Percentiles rank a stretch among this genome's conserved stretches.
Evolutionary conservation across 2,113 vertebrate genomes (phyloP).

Genomic region (Pygathrix nemaeus): DNA sequence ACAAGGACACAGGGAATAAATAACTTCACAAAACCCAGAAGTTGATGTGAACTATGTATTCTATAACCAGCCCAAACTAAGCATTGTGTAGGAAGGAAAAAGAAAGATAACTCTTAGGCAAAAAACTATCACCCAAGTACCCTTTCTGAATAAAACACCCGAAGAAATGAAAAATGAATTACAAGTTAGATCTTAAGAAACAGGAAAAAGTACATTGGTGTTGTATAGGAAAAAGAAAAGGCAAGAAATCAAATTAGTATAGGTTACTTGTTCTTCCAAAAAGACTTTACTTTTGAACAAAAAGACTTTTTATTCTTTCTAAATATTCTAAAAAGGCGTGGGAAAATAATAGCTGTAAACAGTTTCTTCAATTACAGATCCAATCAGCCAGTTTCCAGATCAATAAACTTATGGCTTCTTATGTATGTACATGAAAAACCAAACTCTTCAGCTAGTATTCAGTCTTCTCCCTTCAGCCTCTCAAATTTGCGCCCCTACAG

Average conservation of each 20-base stretch:
- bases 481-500: not conserved
- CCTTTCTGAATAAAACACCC: not conserved
- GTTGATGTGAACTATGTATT: not conserved
- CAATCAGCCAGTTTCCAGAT: not conserved
- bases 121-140: not conserved
- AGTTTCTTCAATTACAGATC: not conserved
- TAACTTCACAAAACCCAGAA: not conserved
- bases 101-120: not conserved
- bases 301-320: not conserved
- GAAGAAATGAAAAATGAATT: not conserved
- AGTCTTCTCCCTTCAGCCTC: not conserved
- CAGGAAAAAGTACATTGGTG: too few relatives aligned
- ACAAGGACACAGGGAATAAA: not conserved
- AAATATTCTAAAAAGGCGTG: not conserved
- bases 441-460: not conserved
- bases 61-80: not conserved
- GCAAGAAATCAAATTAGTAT: not conserved
- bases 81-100: not conserved
- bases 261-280: not conserved
- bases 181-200: constrained; percentile 5
- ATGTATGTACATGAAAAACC: not conserved
- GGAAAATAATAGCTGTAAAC: not conserved
- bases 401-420: not conserved
- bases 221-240: not conserved
- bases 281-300: not conserved